Evolutionary conservation across 2,113 vertebrate species (phyloP).

Genomic region (Mirza zaza): DNA sequence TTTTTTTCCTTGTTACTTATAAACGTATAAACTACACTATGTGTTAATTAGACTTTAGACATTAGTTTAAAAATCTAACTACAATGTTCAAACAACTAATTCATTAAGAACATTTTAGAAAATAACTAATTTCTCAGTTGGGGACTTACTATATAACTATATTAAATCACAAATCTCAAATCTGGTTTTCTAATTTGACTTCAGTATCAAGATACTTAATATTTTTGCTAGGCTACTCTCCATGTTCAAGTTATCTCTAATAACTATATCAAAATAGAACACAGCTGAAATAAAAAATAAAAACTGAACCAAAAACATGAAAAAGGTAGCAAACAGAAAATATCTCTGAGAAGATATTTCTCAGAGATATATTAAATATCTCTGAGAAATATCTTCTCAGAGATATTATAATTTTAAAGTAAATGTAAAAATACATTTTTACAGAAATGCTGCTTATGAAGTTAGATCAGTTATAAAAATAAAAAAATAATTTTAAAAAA

Average conservation of each 20-base stretch:
- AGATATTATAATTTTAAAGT: constrained; percentile 46
- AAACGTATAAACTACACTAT: neutral
- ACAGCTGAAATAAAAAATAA: constrained; percentile 9
- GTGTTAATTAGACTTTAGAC: constrained; percentile 27
- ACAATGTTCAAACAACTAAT: neutral
- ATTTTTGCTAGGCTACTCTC: neutral
- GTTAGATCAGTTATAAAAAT: constrained; percentile 40
- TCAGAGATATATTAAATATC: no score
- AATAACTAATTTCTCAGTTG: constrained; percentile 11
- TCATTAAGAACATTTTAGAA: neutral
- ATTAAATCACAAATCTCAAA: neutral
- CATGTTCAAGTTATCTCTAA: neutral
- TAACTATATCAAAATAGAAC: constrained; percentile 4
- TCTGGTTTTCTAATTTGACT: neutral
- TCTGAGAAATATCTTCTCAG: neutral
- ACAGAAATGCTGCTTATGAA: constrained; percentile 22
- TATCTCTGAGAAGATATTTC: neutral
- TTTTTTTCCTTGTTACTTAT: neutral
- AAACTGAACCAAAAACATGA: neutral
- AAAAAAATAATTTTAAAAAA: constrained; percentile 39
- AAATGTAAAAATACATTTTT: neutral
- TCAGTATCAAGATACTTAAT: neutral
- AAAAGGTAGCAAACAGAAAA: constrained; percentile 11
- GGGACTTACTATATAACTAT: neutral
- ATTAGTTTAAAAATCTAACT: constrained; percentile 28